phyloP scores from a whole-genome alignment of 23 tunicate species.

The Halocynthia roretzi region DNA sequence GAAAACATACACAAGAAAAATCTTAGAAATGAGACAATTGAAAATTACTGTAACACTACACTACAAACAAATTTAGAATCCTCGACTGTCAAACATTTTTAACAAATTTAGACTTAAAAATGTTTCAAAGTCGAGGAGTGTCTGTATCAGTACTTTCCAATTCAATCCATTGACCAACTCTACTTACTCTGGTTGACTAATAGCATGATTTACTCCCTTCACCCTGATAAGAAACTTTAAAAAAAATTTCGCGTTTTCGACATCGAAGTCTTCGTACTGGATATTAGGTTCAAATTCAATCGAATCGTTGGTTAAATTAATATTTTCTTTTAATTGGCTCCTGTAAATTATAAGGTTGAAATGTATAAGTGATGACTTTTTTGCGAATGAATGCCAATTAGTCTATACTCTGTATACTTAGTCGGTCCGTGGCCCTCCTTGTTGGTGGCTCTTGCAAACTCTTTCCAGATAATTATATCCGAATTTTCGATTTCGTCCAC shows the following conservation, averaged over 20 bases:
- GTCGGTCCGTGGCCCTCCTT: conserved; percentile 48
- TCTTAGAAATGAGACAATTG: not conserved
- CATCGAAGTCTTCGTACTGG: not conserved
- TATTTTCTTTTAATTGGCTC: too few relatives aligned
- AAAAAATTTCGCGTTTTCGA: conserved; percentile 5
- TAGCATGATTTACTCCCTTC: conserved; percentile 11
- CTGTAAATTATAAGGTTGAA: too few relatives aligned
- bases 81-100: too few relatives aligned
- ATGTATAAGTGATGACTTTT: too few relatives aligned
- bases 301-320: not conserved
- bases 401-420: conserved; percentile 8
- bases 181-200: conserved; percentile 33
- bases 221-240: conserved; percentile 24
- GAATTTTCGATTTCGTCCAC: conserved; percentile 22
- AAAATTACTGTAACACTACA: too few relatives aligned
- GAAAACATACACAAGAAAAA: not conserved
- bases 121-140: too few relatives aligned
- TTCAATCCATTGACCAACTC: conserved; percentile 1
- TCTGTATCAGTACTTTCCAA: too few relatives aligned
- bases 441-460: conserved; percentile 24
- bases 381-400: too few relatives aligned
- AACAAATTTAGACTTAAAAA: too few relatives aligned
- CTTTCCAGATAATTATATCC: conserved; percentile 49
- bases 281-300: conserved; percentile 17
- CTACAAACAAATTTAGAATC: too few relatives aligned